Base-by-base conservation (phyloP, 2,113 vertebrate genomes). In the Catharus fuscescens region DNA sequence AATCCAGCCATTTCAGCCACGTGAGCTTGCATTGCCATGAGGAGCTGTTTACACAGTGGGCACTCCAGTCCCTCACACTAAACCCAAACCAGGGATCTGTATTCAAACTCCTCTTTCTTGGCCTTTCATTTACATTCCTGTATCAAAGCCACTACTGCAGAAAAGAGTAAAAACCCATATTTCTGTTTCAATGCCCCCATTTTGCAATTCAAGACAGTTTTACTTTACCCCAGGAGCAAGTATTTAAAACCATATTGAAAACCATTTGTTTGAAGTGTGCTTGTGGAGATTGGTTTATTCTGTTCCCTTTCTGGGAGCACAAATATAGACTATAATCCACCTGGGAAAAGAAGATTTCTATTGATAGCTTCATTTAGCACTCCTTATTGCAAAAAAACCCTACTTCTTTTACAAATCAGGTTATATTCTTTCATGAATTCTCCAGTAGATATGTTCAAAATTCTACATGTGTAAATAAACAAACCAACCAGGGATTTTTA, bases 241-340 rank as follows among this genome's bases (percentile, higher is more conserved):
- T 36, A 62, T 90, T 92, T 94, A 95, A 91, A 92, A 71, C 3
- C 26, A 78, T 47, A 60, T 24, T 80, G 73, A 90, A 95, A 92
- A 15, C 6, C 23, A 50, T 87, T 79, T 85, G 16, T 81, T 64
- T 82, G 74, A 88, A 85, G 34, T 47, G 79, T 83, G 26, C 38
- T 88, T n/a, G 26, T 73, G 5, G 7, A 76, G 74, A 89, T n/a
- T 73, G 32, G 36, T 82, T 87, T 87, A 62, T 50, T 78, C 50
- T 79, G 21, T 66, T 91, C 29, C 18, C 8, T 62, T 91, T 93
- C 62, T 86, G 60, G 29, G 36, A 86, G 67, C 15, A 81, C 13
- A 89, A 65, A 77, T 16, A 84, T 3, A 71, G 47, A 61, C 36
- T 44, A 72, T 60, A 84, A 87, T 54, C 56, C n/a, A 66, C 54